Evolutionary conservation across 2,888 invertebrate species (phyloP).

Genomic region (Leptothorax acervorum): DNA sequence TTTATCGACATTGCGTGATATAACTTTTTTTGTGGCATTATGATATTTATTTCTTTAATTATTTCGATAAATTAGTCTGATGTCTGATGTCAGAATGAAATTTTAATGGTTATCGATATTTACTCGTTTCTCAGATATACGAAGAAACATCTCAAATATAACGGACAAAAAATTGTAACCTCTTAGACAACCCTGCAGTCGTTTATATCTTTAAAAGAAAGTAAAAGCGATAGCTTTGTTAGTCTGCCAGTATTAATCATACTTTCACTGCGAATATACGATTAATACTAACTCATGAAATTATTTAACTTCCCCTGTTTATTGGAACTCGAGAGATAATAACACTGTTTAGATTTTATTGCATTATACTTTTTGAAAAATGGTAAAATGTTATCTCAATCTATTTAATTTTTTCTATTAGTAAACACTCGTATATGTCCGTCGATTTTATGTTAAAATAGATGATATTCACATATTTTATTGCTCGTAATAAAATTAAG

Average conservation of each 20-base stretch:
- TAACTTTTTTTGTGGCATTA: too few relatives aligned
- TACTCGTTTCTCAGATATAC: neutral
- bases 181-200: neutral
- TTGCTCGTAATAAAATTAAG: neutral
- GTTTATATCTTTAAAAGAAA: neutral
- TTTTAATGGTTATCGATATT: neutral
- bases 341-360: neutral
- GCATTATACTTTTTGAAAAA: neutral
- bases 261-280: too few relatives aligned
- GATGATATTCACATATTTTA: neutral
- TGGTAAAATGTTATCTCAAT: neutral
- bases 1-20: too few relatives aligned
- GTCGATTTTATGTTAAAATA: neutral
- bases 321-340: neutral
- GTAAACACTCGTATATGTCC: neutral
- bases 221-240: neutral
- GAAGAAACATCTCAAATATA: neutral
- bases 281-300: neutral
- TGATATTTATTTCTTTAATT: neutral
- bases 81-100: neutral
- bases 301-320: neutral
- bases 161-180: neutral
- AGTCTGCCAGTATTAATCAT: neutral
- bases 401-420: neutral
- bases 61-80: neutral